Evolutionary conservation across 1,140 invertebrate genomes (phyloP).

Genomic region (Xylocopa sonorina): DNA sequence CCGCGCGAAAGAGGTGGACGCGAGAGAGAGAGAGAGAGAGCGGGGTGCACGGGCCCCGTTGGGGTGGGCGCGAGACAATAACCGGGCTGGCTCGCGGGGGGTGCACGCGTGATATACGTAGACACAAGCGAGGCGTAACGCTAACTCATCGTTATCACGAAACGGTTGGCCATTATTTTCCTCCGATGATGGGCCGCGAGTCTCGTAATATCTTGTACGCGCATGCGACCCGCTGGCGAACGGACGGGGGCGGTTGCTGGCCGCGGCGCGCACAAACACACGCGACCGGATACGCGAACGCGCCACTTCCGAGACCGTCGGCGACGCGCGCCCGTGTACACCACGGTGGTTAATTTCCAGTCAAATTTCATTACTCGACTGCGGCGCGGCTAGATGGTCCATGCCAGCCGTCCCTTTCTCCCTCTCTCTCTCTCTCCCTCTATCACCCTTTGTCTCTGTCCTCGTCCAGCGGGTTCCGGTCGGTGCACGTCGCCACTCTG

Average conservation of each 20-base stretch:
- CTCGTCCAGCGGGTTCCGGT: background rate
- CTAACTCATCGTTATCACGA: slow-evolving; percentile 80
- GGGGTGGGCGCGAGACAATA: background rate
- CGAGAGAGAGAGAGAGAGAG: background rate
- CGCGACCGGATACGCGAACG: slow-evolving; percentile 51
- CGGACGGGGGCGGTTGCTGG: background rate
- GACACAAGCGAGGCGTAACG: slow-evolving; percentile 66
- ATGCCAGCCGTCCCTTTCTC: slow-evolving; percentile 41
- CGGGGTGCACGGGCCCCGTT: background rate
- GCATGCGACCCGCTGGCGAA: slow-evolving; percentile 9
- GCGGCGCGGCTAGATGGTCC: slow-evolving; percentile 69
- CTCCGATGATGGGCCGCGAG: slow-evolving; percentile 68
- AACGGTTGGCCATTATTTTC: slow-evolving; percentile 76
- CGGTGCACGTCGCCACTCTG: background rate
- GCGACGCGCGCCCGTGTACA: slow-evolving; percentile 59
- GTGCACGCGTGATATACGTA: slow-evolving; percentile 42
- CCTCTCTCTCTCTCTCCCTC: slow-evolving; percentile 38
- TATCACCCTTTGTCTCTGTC: background rate
- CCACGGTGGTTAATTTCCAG: slow-evolving; percentile 79
- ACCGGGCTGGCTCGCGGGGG: background rate
- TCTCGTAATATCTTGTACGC: slow-evolving; percentile 58
- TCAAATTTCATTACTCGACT: slow-evolving; percentile 81
- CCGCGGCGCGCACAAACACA: slow-evolving; percentile 13
- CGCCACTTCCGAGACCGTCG: slow-evolving; percentile 44
- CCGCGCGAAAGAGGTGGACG: background rate